Evolutionary conservation across 2,888 invertebrate species (phyloP).

Genomic region (Corbicula japonica): DNA sequence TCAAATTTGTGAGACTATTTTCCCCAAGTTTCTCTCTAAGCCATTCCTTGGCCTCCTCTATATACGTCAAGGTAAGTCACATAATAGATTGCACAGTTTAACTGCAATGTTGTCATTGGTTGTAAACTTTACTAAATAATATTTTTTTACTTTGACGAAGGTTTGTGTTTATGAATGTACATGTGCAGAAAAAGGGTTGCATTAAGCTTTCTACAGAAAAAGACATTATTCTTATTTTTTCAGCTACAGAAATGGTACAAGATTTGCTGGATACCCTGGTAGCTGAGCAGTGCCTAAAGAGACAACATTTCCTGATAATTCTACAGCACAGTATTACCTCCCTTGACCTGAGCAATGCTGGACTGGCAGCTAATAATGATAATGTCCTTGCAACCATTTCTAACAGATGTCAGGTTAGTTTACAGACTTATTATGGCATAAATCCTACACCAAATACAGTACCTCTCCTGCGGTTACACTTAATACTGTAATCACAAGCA

Average conservation of each 20-base stretch:
- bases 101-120: neutral
- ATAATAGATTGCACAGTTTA: neutral
- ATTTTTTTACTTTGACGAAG: neutral
- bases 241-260: constrained; percentile 59
- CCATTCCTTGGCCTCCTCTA: neutral
- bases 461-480: neutral
- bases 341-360: constrained; percentile 65
- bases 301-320: constrained; percentile 71
- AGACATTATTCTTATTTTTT: no score
- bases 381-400: constrained; percentile 39
- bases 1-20: no score
- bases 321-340: constrained; percentile 61
- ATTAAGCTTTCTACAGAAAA: neutral
- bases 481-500: neutral
- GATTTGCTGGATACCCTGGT: constrained; percentile 66
- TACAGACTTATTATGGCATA: neutral
- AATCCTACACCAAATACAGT: neutral
- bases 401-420: constrained; percentile 50
- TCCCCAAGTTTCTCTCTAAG: no score
- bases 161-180: neutral
- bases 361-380: constrained; percentile 55
- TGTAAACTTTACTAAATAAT: neutral
- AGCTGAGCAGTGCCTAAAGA: constrained; percentile 55
- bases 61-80: neutral
- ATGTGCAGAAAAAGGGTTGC: neutral